phyloP scores from a whole-genome alignment of 2,113 vertebrate genomes.

The Arothron firmamentum region DNA sequence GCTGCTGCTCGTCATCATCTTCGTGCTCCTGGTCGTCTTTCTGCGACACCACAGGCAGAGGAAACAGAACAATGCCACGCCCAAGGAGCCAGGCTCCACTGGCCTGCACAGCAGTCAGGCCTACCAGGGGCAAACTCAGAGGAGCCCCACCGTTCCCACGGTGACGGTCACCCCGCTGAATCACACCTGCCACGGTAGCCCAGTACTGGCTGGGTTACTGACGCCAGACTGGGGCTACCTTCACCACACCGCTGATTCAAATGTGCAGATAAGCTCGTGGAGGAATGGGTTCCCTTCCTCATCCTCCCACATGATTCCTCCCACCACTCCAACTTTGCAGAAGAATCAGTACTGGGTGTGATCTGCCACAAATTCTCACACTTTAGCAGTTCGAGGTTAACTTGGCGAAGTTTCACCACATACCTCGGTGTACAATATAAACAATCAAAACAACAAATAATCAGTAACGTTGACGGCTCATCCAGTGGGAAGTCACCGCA shows the following conservation, averaged over 20 bases:
- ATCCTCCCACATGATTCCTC: constrained; percentile 75
- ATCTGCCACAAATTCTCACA: constrained; percentile 15
- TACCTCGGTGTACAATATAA: no score
- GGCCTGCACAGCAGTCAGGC: constrained; percentile 32
- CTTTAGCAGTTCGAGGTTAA: background rate
- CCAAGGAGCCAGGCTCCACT: constrained; percentile 31
- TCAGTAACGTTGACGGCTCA: no score
- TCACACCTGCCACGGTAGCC: constrained; percentile 54
- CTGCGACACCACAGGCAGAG: constrained; percentile 71
- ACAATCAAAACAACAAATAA: no score
- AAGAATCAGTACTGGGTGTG: constrained; percentile 90
- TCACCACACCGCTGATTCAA: constrained; percentile 42
- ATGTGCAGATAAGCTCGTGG: constrained; percentile 70
- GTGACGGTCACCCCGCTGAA: constrained; percentile 83
- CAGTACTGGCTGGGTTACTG: constrained; percentile 38
- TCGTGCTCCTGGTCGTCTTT: constrained; percentile 68
- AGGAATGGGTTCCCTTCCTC: constrained; percentile 71
- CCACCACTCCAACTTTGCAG: constrained; percentile 79
- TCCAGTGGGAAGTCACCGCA: no score
- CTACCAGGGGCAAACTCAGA: constrained; percentile 61
- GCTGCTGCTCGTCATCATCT: constrained; percentile 73
- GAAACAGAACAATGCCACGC: constrained; percentile 66
- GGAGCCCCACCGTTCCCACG: constrained; percentile 70
- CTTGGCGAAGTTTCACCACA: no score
- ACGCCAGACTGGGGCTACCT: constrained; percentile 36